Conservation (phyloP, 2,113 vertebrate genomes). For the Aptenodytes patagonicus region DNA sequence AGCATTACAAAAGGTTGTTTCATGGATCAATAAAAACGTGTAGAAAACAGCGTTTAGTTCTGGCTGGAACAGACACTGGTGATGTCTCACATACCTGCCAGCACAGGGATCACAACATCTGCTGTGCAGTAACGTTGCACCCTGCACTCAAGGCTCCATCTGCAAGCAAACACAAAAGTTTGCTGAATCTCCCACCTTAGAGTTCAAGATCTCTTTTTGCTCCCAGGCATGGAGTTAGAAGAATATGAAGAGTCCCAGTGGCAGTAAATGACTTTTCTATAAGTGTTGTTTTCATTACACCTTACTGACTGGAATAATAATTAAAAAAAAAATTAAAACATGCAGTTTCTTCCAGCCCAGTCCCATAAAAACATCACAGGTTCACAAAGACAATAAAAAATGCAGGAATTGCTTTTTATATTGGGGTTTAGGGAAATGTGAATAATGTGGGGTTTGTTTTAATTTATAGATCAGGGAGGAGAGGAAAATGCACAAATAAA, state of each 20-base stretch:
- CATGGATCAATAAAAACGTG: neutral
- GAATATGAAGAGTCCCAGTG: neutral
- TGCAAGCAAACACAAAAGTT: neutral
- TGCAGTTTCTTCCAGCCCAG: neutral
- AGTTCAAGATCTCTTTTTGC: neutral
- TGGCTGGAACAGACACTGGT: neutral
- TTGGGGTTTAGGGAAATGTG: neutral
- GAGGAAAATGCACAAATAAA: neutral
- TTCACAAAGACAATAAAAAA: neutral
- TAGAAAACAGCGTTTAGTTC: neutral
- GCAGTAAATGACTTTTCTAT: neutral
- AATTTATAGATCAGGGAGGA: neutral
- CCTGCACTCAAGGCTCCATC: neutral
- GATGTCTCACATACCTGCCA: neutral
- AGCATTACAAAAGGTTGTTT: neutral
- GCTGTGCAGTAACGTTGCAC: neutral
- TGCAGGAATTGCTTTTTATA: neutral
- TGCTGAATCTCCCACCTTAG: neutral
- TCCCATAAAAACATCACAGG: neutral
- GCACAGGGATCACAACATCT: neutral
- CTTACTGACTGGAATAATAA: constrained; percentile 1
- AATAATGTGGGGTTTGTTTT: neutral
- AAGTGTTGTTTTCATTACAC: neutral
- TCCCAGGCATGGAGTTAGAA: neutral
- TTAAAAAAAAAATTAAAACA: neutral